phyloP scores from a whole-genome alignment of 1,140 invertebrate species.

The Eriocheir sinensis region DNA sequence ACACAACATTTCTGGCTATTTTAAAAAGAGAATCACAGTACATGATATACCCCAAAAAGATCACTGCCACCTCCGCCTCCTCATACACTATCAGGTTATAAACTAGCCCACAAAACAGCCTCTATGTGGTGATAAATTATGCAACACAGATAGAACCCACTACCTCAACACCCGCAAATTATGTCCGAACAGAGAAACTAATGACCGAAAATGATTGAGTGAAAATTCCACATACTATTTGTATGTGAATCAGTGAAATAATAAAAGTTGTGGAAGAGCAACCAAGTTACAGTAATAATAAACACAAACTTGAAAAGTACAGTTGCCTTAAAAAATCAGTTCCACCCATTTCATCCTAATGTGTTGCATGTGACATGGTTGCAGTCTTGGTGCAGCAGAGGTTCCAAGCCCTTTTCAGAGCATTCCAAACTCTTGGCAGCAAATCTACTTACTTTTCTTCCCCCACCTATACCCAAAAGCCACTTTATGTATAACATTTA shows the following conservation, averaged over 20 bases:
- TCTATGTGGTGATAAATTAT: background rate
- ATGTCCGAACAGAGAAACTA: too few species aligned
- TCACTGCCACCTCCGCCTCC: background rate
- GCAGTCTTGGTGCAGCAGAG: background rate
- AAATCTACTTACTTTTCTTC: background rate
- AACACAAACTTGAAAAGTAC: background rate
- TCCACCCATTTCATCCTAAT: background rate
- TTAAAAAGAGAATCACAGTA: constrained; percentile 23
- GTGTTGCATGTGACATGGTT: background rate
- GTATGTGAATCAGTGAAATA: background rate
- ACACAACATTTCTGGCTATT: background rate
- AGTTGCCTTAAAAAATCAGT: background rate
- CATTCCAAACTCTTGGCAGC: too few species aligned
- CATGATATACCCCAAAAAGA: constrained; percentile 15
- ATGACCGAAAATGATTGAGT: too few species aligned
- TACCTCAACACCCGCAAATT: background rate
- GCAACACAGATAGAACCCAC: background rate
- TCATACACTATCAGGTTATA: background rate
- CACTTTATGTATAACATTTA: too few species aligned
- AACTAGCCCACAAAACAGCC: background rate
- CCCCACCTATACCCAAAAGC: too few species aligned
- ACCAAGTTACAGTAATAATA: background rate
- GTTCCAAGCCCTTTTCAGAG: background rate
- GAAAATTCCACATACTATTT: background rate
- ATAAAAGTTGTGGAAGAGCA: background rate